Evolutionary conservation across 2,888 invertebrate species (phyloP), one percentile per base, ranked within the genome.

Genomic region (Spodoptera exigua): DNA sequence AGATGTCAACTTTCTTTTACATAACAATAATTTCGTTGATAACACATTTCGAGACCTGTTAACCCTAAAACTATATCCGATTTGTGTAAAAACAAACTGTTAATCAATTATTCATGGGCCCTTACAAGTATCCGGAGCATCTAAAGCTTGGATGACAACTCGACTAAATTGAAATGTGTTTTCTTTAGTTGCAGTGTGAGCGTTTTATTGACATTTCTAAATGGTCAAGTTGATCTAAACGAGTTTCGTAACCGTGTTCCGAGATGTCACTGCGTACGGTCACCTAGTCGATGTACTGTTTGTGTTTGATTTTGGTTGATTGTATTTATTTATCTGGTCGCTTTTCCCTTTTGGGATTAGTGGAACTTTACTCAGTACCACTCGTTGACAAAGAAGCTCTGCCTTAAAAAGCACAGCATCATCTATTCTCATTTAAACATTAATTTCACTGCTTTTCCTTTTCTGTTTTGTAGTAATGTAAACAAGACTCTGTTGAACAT

Each of bases 51-150:
- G 5, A 65, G 66, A 65, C 65, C 68, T 61, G 66, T 60, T 76
- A 72, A 76, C 78, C 78, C 68, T 76, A 71, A 76, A 76, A 76
- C 78, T 78, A 65, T 67, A 78, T 78, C 74, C 74, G 74, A 78
- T 76, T 72, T 57, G 52, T 58, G 45, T 48, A 69, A 74, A 76
- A 74, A 71, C 49, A 21, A 49, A 61, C 57, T 54, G 45, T 44
- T 65, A 16, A 74, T 78, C 70, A 69, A 76, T 78, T 55, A 78
- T 78, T 78, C 76, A 78, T 78, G 9, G 61, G 75, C 78, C 76
- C 76, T 76, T 74, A 40, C 52, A 39, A 61, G 52, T 57, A 71
- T 61, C 73, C 57, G 59, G 75, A 68, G 60, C 67, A 65, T 62
- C 57, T 27, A 36, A 70, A 41, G 60, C 40, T 46, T 46, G 49